These are phyloP conservation scores for Scatophagus argus DNA, from an alignment of 2,113 vertebrate species.

Conservation along the genomic window DNA sequence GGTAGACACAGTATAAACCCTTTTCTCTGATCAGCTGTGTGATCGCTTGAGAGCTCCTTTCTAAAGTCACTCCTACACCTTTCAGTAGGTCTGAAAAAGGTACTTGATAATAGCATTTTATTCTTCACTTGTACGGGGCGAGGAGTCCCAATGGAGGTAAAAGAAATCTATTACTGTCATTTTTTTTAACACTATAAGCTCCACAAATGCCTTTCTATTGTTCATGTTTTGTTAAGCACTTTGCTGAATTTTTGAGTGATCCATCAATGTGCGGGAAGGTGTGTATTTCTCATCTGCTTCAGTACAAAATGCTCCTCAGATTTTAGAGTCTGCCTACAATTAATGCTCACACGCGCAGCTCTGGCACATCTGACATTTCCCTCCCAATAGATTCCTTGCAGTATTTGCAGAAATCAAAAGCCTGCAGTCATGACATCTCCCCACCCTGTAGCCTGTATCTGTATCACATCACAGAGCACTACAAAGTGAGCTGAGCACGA, in stretches of 20 bases:
- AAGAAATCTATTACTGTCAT: neutral
- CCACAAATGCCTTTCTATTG: neutral
- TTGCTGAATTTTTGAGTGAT: neutral
- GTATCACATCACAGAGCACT: slow-evolving; percentile 39
- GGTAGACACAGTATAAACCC: neutral
- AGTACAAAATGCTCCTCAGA: neutral
- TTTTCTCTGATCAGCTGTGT: neutral
- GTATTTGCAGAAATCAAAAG: slow-evolving; percentile 45
- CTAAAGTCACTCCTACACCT: neutral
- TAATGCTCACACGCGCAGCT: slow-evolving; percentile 25
- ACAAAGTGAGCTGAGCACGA: slow-evolving; percentile 54
- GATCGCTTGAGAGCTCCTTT: neutral
- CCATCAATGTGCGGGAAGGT: neutral
- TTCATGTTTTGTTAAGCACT: neutral
- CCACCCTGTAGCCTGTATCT: slow-evolving; percentile 58
- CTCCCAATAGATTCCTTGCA: slow-evolving; percentile 51
- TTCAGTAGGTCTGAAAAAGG: neutral
- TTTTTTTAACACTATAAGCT: neutral
- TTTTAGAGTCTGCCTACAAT: slow-evolving; percentile 45
- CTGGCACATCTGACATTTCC: slow-evolving; percentile 50
- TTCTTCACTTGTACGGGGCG: neutral
- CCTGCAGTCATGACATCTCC: slow-evolving; percentile 48
- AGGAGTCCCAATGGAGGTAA: neutral
- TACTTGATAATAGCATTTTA: neutral
- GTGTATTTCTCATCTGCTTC: slow-evolving; percentile 21